Evolutionary conservation across 2,888 invertebrate genomes (phyloP), one percentile per base, ranked within the genome.

Genomic region (Myathropa florea): DNA sequence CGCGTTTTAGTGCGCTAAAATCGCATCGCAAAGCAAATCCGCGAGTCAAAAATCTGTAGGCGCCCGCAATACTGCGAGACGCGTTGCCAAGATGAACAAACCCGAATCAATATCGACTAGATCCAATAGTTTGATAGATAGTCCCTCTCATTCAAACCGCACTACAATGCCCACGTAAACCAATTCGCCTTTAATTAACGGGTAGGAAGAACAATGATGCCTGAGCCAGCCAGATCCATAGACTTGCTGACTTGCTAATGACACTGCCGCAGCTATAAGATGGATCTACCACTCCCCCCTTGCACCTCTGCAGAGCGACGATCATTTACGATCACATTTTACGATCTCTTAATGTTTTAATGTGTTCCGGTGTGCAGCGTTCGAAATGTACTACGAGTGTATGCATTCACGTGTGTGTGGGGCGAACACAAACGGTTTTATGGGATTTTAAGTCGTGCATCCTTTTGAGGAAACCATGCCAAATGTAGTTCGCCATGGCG

Each of bases 121-220:
- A 80, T 80, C 75, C 75, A 57, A 79, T 70, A 64, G 68, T 77
- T 77, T 46, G 68, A 73, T 65, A 78, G 83, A 75, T 63, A 14
- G 23, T 53, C 18, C 53, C 53, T 14, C 53, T 53, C 9, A 83
- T 71, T 70, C 71, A 61, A 75, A 72, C 63, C 64, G 63, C 61
- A 67, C 76, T 26, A 53, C 12, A 59, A 65, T 64, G 75, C 86
- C 86, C 86, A 86, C 86, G 86, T 86, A 83, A 75, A 71, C 28
- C 79, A 86, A 71, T 86, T 79, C 65, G 57, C 70, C 79, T 83
- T 86, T 86, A 86, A 86, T 86, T 86, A 86, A 86, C 79, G 71
- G 83, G 86, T 86, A 86, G 86, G 86, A 79, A 79, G 86, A 86
- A 86, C 86, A 86, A 86, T 86, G 86, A 86, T 65, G 75, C 71